Base-by-base conservation (phyloP, 1,140 invertebrate species). In the Campoletis sonorensis region DNA sequence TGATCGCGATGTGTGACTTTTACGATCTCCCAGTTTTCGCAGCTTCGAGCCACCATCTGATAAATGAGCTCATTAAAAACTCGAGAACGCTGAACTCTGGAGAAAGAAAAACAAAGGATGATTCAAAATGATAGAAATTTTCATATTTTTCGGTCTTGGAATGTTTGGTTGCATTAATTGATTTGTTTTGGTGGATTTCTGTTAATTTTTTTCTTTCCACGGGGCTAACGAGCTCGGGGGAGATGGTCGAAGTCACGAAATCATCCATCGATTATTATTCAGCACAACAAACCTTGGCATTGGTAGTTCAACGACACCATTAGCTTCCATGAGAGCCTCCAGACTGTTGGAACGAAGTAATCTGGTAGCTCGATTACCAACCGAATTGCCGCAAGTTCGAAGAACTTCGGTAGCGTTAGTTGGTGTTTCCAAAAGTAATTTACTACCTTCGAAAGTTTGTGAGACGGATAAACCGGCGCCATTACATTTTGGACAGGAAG, bases 231-330 rank as follows among this genome's bases (percentile, higher is more conserved):
- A n/a, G n/a, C n/a, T n/a, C n/a, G n/a, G n/a, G n/a, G n/a, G n/a
- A n/a, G n/a, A n/a, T n/a, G n/a, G n/a, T n/a, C n/a, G n/a, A n/a
- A n/a, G n/a, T n/a, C n/a, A n/a, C n/a, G n/a, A n/a, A n/a, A n/a
- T n/a, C n/a, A n/a, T n/a, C n/a, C n/a, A 33, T 33, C 7, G 30
- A 33, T 33, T 33, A 33, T 33, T 33, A 33, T 33, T 33, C 7
- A 33, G 30, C 30, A 33, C 7, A 33, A 89, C 91, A 90, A 86
- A 94, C 92, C 87, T 89, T 78, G 94, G 93, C 92, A 95, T 92
- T 2, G 94, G 94, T 23, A 95, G 91, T 89, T 95, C 94, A 54
- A 94, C 89, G 27, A 94, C 90, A 83, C 89, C 87, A 86, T 92
- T 93, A 79, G 89, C 92, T 83, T 90, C 88, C 81, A 90, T 90